Evolutionary conservation across 92 coral and sea anemone species (phyloP).

Genomic region (Phymanthus crucifer): DNA sequence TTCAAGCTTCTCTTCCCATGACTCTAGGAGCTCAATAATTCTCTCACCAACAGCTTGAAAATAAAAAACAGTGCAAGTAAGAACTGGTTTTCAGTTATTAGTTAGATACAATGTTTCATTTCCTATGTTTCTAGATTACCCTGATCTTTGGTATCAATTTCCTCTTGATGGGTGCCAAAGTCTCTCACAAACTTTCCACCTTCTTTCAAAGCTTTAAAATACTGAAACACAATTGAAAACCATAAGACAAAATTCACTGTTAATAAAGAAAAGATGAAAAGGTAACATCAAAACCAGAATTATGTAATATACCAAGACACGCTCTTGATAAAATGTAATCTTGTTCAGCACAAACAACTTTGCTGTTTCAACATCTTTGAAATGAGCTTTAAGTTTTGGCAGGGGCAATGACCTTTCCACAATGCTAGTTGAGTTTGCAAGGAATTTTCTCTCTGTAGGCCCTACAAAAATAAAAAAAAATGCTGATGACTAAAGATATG

Average conservation of each 20-base stretch:
- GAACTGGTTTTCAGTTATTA: not conserved
- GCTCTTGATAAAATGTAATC: conserved; percentile 31
- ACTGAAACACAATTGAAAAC: not conserved
- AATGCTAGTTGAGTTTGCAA: conserved; percentile 10
- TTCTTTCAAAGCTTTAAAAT: conserved; percentile 22
- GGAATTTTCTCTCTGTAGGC: conserved; percentile 39
- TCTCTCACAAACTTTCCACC: conserved; percentile 10
- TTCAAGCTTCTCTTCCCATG: not conserved
- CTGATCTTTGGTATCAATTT: conserved; percentile 6
- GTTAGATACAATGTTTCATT: not conserved
- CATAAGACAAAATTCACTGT: no score
- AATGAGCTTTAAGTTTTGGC: conserved; percentile 18
- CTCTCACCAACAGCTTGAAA: conserved; percentile 5
- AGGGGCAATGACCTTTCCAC: conserved; percentile 34
- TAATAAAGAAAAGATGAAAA: no score
- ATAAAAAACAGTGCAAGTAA: not conserved
- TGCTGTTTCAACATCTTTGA: conserved; percentile 34
- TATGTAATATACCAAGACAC: conserved; percentile 14
- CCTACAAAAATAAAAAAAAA: conserved; percentile 19
- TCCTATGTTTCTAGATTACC: not conserved
- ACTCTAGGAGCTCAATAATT: conserved; percentile 5
- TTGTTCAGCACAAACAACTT: conserved; percentile 32
- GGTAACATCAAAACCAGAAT: no score
- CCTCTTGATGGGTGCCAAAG: conserved; percentile 22
- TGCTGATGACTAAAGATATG: not conserved